Percentiles rank a stretch among this genome's conserved stretches.
Evolutionary conservation across 2,888 invertebrate species (phyloP).

Genomic region (Pachliopta kotzebuea): DNA sequence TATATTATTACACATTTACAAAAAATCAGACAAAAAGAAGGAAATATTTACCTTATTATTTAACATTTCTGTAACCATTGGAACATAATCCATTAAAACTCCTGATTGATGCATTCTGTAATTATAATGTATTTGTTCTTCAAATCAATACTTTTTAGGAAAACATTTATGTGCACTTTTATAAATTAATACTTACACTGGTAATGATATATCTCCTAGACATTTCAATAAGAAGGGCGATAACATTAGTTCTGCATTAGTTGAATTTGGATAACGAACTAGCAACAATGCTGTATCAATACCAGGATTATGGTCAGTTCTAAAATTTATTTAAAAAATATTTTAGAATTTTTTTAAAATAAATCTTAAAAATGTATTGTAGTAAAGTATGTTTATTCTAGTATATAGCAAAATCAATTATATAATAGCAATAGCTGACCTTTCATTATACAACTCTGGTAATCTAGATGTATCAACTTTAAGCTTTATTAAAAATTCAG

Average conservation of each 20-base stretch:
- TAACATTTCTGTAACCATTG: slow-evolving; percentile 74
- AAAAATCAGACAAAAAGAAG: background rate
- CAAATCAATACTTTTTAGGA: background rate
- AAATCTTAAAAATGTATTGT: too few relatives aligned
- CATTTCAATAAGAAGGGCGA: slow-evolving; percentile 70
- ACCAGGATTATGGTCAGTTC: slow-evolving; percentile 65
- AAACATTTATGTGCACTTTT: background rate
- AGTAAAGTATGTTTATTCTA: too few relatives aligned
- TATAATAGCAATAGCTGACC: slow-evolving; percentile 39
- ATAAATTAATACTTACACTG: slow-evolving; percentile 56
- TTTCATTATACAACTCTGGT: slow-evolving; percentile 78
- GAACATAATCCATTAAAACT: slow-evolving; percentile 81
- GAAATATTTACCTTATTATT: slow-evolving; percentile 65
- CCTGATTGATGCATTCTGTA: slow-evolving; percentile 74
- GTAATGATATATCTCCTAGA: slow-evolving; percentile 67
- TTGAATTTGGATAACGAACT: slow-evolving; percentile 79
- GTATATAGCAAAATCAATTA: too few relatives aligned
- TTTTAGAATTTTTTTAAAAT: background rate
- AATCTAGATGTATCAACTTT: slow-evolving; percentile 82
- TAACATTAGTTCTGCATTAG: slow-evolving; percentile 72
- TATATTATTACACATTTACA: background rate
- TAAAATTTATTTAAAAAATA: slow-evolving; percentile 41
- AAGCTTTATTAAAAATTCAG: slow-evolving; percentile 83
- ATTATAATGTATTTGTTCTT: slow-evolving; percentile 28
- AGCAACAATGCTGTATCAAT: slow-evolving; percentile 78